A percentile compares a stretch with the other conserved stretches of the same genome.
phyloP scores from a whole-genome alignment of 2,797 vertebrate genomes.

The Streptopelia turtur region DNA sequence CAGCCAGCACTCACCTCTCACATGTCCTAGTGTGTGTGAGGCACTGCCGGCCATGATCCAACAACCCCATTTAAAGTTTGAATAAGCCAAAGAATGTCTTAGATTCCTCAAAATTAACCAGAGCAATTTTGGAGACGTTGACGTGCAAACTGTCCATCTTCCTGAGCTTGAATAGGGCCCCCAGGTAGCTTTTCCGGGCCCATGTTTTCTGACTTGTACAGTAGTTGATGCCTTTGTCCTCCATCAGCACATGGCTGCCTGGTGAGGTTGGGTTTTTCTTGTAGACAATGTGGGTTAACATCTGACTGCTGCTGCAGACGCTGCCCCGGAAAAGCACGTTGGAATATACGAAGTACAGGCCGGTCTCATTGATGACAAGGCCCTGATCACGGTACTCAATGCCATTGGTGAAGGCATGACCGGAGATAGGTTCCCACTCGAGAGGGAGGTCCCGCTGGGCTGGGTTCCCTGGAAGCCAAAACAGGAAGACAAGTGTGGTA shows the following conservation, averaged over 20 bases:
- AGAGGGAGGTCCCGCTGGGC: constrained; percentile 73
- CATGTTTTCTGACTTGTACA: constrained; percentile 76
- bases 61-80: constrained; percentile 79
- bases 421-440: constrained; percentile 82
- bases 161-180: constrained; percentile 83
- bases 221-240: constrained; percentile 79
- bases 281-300: constrained; percentile 81
- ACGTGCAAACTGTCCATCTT: constrained; percentile 84
- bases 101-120: constrained; percentile 81
- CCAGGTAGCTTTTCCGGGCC: constrained; percentile 88
- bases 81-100: constrained; percentile 94
- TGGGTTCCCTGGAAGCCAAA: constrained; percentile 69
- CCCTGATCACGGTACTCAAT: constrained; percentile 82
- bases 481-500: not conserved
- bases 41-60: not conserved
- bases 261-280: constrained; percentile 62
- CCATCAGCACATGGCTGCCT: constrained; percentile 80
- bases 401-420: constrained; percentile 81
- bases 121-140: constrained; percentile 81
- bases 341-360: constrained; percentile 93
- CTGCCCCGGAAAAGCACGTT: constrained; percentile 84
- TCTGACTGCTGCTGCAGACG: constrained; percentile 65
- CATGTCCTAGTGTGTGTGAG: fast-evolving
- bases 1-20: not conserved
- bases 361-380: constrained; percentile 85